Evolutionary conservation across 2,888 invertebrate genomes (phyloP), one percentile per base, ranked within the genome.

Genomic region (Merodon equestris): DNA sequence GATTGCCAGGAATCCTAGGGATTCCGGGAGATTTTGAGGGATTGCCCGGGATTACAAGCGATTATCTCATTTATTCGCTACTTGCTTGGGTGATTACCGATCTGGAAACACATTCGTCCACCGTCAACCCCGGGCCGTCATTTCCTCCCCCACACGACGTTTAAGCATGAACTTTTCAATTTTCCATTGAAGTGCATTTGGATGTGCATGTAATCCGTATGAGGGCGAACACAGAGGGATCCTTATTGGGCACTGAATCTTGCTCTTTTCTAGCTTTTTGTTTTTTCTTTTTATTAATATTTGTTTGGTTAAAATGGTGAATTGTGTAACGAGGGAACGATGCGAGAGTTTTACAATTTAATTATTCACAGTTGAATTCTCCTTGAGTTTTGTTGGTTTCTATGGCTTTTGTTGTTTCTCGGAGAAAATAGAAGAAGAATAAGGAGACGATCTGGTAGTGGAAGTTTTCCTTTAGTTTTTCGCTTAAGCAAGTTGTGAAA

Each of bases 351-450:
- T 77, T 73, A 73, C 77, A 77, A 77, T 77, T 73, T 73, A 77
- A 73, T 77, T 77, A 77, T 73, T 67, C 61, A 77, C 77, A 73
- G 73, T 73, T 77, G 77, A 73, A 77, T 77, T 38, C 77, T 67
- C 58, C 38, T 51, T 60, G 48, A 27, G 53, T 61, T 66, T 60
- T 71, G 19, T 44, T 36, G 9, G 17, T 14, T 54, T 47, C 48
- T 18, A 2, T 13, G 34, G 1, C 5, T 44, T 58, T 47, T 42
- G 36, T 2, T 27, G 27, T n/a, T n/a, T n/a, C n/a, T n/a, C n/a
- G n/a, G n/a, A 7, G 27, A 27, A 27, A 27, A 27, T 7, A 2
- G 27, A 27, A 27, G 27, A 27, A 27, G 27, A 9, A 15, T 12
- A 60, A n/a, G 40, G 18, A 56, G 58, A 10, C 58, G 60, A 67